A percentile compares a stretch with the other conserved stretches of the same genome.
These are phyloP conservation scores for Drosophila prosaltans DNA, from an alignment of 1,140 invertebrate species.

Conservation along the genomic window DNA sequence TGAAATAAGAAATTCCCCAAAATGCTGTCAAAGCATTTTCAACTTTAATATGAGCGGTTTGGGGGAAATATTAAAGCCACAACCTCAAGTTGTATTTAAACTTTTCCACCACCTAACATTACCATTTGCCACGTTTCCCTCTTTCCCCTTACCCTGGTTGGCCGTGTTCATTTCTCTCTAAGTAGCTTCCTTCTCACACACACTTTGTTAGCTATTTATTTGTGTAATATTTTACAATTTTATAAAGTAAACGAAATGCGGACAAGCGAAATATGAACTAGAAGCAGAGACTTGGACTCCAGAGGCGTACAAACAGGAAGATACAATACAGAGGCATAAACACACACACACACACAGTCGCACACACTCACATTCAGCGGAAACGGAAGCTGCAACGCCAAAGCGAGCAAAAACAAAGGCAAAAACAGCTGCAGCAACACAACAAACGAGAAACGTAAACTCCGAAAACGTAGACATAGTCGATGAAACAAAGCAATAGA, in stretches of 20 bases:
- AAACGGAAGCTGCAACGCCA: conserved; percentile 68
- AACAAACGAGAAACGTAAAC: conserved; percentile 52
- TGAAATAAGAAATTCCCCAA: conserved; percentile 32
- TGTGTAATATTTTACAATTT: conserved; percentile 79
- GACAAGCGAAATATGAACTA: conserved; percentile 58
- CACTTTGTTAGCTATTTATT: conserved; percentile 65
- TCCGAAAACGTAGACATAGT: conserved; percentile 12
- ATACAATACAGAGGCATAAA: conserved; percentile 40
- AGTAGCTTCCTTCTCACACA: conserved; percentile 52
- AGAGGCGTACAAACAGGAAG: conserved; percentile 66
- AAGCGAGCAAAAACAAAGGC: conserved; percentile 60
- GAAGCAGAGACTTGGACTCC: conserved; percentile 40
- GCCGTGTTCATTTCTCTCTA: conserved; percentile 31
- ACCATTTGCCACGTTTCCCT: not conserved
- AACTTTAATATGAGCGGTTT: conserved; percentile 70
- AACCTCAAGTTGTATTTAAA: conserved; percentile 9
- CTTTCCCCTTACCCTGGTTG: not conserved
- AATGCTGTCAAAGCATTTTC: conserved; percentile 57
- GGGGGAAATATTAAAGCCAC: conserved; percentile 64
- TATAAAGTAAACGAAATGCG: conserved; percentile 69
- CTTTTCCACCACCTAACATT: not conserved
- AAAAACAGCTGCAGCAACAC: conserved; percentile 65
- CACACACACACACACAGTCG: conserved; percentile 18
- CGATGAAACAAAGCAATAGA: conserved; percentile 33
- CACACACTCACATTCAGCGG: conserved; percentile 36